These are phyloP conservation scores for Microtus montanus DNA, from an alignment of 2,113 vertebrate species.

Conservation along the genomic window DNA sequence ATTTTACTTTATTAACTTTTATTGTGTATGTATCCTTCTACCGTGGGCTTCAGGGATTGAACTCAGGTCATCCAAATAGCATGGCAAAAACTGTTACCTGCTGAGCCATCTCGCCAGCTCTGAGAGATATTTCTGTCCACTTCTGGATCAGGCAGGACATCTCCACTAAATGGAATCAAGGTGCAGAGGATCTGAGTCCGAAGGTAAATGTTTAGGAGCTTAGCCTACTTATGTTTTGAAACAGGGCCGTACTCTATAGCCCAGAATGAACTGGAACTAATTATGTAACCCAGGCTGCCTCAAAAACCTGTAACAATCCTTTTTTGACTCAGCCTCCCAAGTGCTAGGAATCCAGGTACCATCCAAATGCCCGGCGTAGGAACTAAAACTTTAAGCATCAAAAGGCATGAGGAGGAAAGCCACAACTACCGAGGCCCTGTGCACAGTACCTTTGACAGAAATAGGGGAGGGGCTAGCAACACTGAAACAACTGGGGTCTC, in stretches of 20 bases:
- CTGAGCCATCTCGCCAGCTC: background rate
- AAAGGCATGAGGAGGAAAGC: slow-evolving; percentile 20
- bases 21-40: background rate
- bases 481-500: background rate
- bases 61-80: background rate
- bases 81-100: too few species aligned
- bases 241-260: background rate
- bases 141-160: background rate
- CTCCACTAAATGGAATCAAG: background rate
- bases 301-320: background rate
- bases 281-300: background rate
- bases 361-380: background rate
- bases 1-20: background rate
- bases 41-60: background rate
- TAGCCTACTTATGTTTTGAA: background rate
- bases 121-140: background rate
- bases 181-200: background rate
- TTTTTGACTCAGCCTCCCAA: background rate
- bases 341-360: background rate
- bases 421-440: background rate
- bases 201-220: background rate
- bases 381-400: background rate
- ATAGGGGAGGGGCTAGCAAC: background rate
- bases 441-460: background rate
- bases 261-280: background rate